These are phyloP conservation scores for Poeciliopsis turneri DNA, from an alignment of 2,797 vertebrate species.

Conservation along the genomic window DNA sequence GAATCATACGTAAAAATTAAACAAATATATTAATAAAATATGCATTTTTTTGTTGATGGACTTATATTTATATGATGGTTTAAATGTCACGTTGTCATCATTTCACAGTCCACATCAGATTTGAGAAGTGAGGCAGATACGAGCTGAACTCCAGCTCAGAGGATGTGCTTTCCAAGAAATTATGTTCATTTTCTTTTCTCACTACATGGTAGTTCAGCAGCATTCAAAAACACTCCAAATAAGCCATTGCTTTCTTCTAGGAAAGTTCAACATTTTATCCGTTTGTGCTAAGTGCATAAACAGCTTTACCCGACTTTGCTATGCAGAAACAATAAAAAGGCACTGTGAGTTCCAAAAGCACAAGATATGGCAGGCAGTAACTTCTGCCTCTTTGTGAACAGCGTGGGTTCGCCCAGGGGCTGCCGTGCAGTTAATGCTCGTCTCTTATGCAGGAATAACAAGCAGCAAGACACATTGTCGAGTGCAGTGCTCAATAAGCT, in stretches of 20 bases:
- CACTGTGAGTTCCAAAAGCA: neutral
- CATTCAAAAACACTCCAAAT: neutral
- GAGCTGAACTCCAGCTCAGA: neutral
- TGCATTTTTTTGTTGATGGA: neutral
- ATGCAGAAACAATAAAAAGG: neutral
- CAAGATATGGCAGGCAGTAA: neutral
- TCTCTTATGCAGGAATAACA: neutral
- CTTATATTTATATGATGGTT: neutral
- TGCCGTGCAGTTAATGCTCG: neutral
- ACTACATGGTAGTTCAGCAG: neutral
- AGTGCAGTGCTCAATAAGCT: neutral
- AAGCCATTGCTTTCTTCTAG: neutral
- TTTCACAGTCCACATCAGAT: neutral
- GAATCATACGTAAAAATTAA: neutral
- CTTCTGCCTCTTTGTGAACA: neutral
- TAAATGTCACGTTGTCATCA: neutral
- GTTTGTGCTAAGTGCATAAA: neutral
- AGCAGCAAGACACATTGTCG: neutral
- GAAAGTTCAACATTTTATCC: neutral
- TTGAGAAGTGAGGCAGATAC: neutral
- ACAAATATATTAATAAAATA: neutral
- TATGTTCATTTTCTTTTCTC: neutral
- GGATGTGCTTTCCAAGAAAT: neutral
- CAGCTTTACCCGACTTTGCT: neutral
- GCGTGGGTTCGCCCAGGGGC: neutral